phyloP scores from a whole-genome alignment of 2,888 invertebrate genomes.

The Eugnorisma glareosa region DNA sequence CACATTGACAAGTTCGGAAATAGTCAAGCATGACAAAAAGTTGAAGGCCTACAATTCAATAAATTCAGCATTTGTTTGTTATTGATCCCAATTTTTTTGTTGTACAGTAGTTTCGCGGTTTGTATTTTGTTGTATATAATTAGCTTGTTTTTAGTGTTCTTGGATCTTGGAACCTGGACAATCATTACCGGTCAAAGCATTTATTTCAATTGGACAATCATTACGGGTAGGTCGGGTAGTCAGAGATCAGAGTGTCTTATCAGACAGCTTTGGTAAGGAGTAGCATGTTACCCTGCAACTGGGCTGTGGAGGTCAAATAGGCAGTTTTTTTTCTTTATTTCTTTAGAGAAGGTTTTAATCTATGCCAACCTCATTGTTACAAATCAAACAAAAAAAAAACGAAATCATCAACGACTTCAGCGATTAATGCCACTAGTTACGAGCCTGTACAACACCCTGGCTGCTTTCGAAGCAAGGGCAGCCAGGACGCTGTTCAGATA shows the following conservation, averaged over 20 bases:
- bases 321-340: not conserved
- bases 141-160: not conserved
- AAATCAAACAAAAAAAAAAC: too few species aligned
- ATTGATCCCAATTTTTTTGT: constrained; percentile 45
- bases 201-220: too few species aligned
- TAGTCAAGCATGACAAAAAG: constrained; percentile 10
- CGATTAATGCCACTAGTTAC: too few species aligned
- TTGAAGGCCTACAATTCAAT: constrained; percentile 23
- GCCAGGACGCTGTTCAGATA: not conserved
- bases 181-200: not conserved
- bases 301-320: not conserved
- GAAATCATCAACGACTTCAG: too few species aligned
- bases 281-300: not conserved
- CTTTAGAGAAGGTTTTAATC: not conserved
- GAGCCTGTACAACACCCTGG: too few species aligned
- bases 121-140: too few species aligned
- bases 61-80: constrained; percentile 26
- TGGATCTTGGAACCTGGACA: not conserved
- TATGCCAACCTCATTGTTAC: not conserved
- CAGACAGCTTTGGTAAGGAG: not conserved
- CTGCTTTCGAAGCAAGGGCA: too few species aligned
- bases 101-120: not conserved
- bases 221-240: not conserved
- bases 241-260: not conserved
- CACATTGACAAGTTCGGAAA: constrained; percentile 4